Conservation (phyloP, 1,140 invertebrate genomes). For the Anagrus nilaparvatae region DNA sequence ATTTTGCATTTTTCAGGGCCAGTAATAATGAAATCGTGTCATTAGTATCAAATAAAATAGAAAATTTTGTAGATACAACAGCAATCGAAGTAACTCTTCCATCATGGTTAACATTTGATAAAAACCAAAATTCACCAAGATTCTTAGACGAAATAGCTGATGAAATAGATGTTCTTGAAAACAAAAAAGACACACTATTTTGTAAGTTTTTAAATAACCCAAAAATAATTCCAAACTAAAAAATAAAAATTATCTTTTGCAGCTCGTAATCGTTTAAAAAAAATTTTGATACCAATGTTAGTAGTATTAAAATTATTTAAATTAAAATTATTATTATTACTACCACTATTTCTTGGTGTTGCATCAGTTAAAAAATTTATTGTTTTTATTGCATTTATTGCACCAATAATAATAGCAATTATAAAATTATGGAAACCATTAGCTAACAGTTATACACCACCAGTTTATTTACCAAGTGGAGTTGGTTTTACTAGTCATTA, state of each 20-base stretch:
- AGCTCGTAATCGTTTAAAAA: slow-evolving; percentile 70
- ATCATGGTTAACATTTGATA: slow-evolving; percentile 53
- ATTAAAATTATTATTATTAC: slow-evolving; percentile 65
- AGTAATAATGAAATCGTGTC: too few species aligned
- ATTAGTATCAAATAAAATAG: too few species aligned
- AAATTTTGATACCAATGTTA: slow-evolving; percentile 70
- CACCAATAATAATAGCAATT: slow-evolving; percentile 68
- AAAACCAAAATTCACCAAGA: slow-evolving; percentile 60
- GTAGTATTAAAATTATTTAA: slow-evolving; percentile 75
- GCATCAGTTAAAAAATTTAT: slow-evolving; percentile 76
- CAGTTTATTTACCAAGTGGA: slow-evolving; percentile 44
- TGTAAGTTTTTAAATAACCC: slow-evolving; percentile 48
- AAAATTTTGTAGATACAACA: slow-evolving; percentile 61
- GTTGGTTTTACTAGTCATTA: slow-evolving; percentile 40
- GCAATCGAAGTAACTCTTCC: slow-evolving; percentile 62
- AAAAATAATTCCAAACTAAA: neutral
- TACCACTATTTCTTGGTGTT: slow-evolving; percentile 69
- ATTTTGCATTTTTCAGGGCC: too few species aligned
- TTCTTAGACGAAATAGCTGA: slow-evolving; percentile 74
- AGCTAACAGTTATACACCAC: slow-evolving; percentile 34
- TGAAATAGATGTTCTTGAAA: slow-evolving; percentile 68
- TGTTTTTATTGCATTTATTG: slow-evolving; percentile 61
- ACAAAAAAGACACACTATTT: slow-evolving; percentile 65
- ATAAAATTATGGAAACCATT: slow-evolving; percentile 63
- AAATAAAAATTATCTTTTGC: slow-evolving; percentile 22